phyloP scores from a whole-genome alignment of 2,113 vertebrate species.

The Mus musculus region GRCm39 chr9:91022501-91023000 shows the following conservation, averaged over 20 bases:
- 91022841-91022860: constrained; percentile 86
- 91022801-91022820: constrained; percentile 75
- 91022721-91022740: background rate
- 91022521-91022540: constrained; percentile 11
- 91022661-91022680: constrained; percentile 28
- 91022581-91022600: constrained; percentile 49
- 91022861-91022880: constrained; percentile 90
- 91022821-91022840: constrained; percentile 28
- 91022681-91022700: constrained; percentile 38
- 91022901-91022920: constrained; percentile 87
- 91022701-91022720: constrained; percentile 40
- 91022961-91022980: constrained; percentile 88
- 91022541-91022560: constrained; percentile 26
- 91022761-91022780: constrained; percentile 76
- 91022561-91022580: constrained; percentile 32
- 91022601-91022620: constrained; percentile 27
- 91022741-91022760: background rate
- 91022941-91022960: constrained; percentile 89
- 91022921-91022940: constrained; percentile 86
- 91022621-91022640: background rate
- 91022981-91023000: constrained; percentile 88
- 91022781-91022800: background rate
- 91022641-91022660: background rate
- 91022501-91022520: background rate
- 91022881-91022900: constrained; percentile 88